Percentiles rank a stretch among this genome's conserved stretches.
phyloP scores from a whole-genome alignment of 2,113 vertebrate species.

The Dipodomys merriami region DNA sequence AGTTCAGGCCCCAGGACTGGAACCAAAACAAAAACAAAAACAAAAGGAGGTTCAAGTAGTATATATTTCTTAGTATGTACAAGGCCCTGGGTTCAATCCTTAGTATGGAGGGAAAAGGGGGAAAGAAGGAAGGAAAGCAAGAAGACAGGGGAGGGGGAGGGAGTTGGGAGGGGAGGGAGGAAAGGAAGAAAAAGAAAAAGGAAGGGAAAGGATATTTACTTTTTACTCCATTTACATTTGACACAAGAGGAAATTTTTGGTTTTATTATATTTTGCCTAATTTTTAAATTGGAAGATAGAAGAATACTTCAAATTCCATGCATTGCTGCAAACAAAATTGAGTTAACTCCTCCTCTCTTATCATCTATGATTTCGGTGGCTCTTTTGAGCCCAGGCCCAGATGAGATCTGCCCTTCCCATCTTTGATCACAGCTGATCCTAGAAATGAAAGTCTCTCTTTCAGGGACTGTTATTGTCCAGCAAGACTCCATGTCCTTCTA shows the following conservation, averaged over 20 bases:
- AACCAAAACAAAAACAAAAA: too few relatives aligned
- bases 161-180: too few relatives aligned
- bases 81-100: too few relatives aligned
- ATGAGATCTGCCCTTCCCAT: constrained; percentile 8
- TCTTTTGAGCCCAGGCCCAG: constrained; percentile 44
- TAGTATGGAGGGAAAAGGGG: too few relatives aligned
- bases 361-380: neutral
- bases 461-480: constrained; percentile 29
- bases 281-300: constrained; percentile 45
- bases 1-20: too few relatives aligned
- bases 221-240: constrained; percentile 48
- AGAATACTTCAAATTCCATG: constrained; percentile 13
- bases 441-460: constrained; percentile 67
- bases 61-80: too few relatives aligned
- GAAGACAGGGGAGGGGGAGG: too few relatives aligned
- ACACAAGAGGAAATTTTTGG: neutral
- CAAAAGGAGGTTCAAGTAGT: too few relatives aligned
- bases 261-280: constrained; percentile 30
- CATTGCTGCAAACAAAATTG: neutral
- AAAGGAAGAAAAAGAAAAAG: too few relatives aligned
- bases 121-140: too few relatives aligned
- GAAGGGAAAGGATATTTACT: neutral
- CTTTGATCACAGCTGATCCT: constrained; percentile 68
- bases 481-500: constrained; percentile 44
- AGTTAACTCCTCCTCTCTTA: neutral